These are phyloP conservation scores for Entomobrya multifasciata DNA, from an alignment of 2,888 invertebrate genomes.

Conservation along the genomic window DNA sequence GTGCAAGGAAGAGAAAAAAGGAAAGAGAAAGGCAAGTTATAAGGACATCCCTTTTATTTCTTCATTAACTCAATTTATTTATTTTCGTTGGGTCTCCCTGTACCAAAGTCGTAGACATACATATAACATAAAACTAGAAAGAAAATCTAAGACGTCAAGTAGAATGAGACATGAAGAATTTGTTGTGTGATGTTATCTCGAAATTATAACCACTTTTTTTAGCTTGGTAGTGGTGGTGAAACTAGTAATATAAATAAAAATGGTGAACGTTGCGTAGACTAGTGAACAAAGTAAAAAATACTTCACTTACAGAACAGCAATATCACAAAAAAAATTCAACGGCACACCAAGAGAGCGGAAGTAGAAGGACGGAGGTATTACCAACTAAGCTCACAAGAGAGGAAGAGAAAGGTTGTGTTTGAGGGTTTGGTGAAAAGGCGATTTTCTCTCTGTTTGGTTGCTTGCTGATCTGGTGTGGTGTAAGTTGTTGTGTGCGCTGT, in stretches of 20 bases:
- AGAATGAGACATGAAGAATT: conserved; percentile 39
- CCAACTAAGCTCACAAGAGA: conserved; percentile 34
- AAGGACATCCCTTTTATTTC: background rate
- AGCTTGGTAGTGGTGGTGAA: background rate
- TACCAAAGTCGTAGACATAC: too few species aligned
- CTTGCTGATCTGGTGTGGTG: background rate
- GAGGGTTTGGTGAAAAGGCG: background rate
- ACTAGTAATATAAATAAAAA: too few species aligned
- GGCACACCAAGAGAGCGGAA: background rate
- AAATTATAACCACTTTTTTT: background rate
- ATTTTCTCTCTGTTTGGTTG: background rate
- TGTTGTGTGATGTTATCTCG: background rate
- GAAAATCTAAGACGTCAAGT: too few species aligned
- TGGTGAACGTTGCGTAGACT: background rate
- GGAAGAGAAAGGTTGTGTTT: background rate
- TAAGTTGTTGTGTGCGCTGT: background rate
- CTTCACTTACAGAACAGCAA: background rate
- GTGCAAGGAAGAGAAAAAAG: background rate
- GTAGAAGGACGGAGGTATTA: conserved; percentile 39
- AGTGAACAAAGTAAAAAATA: conserved; percentile 30
- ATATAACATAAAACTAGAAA: too few species aligned
- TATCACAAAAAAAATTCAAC: background rate
- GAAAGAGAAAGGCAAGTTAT: background rate
- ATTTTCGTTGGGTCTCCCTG: too few species aligned
- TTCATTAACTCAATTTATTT: conserved; percentile 33